phyloP scores from a whole-genome alignment of 2,888 invertebrate genomes.

The Drosophila mercatorum region DNA sequence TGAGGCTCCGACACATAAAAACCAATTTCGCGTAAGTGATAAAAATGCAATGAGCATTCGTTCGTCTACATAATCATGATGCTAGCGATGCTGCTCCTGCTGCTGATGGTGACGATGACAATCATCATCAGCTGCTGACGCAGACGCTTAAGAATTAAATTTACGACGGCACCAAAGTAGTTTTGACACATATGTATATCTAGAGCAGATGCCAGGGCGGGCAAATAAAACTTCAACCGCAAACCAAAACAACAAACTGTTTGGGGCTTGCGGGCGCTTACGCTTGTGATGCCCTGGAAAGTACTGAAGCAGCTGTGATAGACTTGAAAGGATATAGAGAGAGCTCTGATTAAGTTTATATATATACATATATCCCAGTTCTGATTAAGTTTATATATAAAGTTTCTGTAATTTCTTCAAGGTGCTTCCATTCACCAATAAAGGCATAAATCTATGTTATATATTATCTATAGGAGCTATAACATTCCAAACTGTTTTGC shows the following conservation, averaged over 20 bases:
- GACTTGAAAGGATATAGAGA: no score
- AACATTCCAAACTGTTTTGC: no score
- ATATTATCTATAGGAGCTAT: no score
- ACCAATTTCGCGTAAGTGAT: conserved; percentile 80
- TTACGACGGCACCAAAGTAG: conserved; percentile 71
- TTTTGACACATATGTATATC: conserved; percentile 70
- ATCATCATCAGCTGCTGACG: conserved; percentile 57
- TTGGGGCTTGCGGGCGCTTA: not conserved
- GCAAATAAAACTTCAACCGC: conserved; percentile 39
- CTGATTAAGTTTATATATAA: no score
- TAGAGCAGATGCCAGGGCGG: conserved; percentile 14
- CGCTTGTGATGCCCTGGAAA: not conserved
- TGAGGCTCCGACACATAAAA: conserved; percentile 70
- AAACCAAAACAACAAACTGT: conserved; percentile 27
- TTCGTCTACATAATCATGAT: conserved; percentile 25
- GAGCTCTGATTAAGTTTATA: no score
- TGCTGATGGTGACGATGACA: conserved; percentile 24
- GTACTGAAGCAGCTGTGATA: no score
- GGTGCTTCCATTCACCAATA: no score
- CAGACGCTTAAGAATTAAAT: conserved; percentile 72
- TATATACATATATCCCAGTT: no score
- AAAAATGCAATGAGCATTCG: conserved; percentile 76
- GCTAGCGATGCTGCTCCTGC: conserved; percentile 11
- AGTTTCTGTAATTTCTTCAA: no score
- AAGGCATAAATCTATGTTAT: no score